A percentile compares a stretch with the other conserved stretches of the same genome.
These are phyloP conservation scores for Flexamia atlantica DNA, from an alignment of 2,888 invertebrate genomes.

Conservation along the genomic window DNA sequence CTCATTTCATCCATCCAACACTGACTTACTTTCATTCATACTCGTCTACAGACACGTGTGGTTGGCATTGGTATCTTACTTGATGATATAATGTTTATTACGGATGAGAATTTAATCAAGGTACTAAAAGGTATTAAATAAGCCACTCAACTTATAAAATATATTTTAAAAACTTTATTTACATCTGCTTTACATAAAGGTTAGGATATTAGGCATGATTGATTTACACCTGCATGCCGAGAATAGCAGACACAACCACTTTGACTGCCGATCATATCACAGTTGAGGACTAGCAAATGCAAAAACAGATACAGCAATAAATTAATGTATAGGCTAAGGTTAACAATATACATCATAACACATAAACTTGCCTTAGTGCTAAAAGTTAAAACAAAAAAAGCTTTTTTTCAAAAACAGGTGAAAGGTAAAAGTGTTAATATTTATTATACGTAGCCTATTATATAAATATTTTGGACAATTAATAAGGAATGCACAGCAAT, in stretches of 20 bases:
- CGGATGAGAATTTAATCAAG: no score
- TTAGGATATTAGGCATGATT: slow-evolving; percentile 23
- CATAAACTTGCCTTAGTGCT: neutral
- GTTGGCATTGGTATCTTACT: no score
- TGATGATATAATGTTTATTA: no score
- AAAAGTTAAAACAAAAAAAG: neutral
- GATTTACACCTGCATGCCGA: slow-evolving; percentile 12
- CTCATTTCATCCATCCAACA: no score
- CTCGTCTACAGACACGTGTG: no score
- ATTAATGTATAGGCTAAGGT: neutral
- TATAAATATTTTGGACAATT: no score
- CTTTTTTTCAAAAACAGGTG: neutral
- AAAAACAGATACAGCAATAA: slow-evolving; percentile 24
- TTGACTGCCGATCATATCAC: slow-evolving; percentile 6
- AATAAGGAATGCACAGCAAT: no score
- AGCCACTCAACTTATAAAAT: slow-evolving; percentile 13
- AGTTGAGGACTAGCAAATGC: slow-evolving; percentile 37
- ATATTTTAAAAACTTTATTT: slow-evolving; percentile 54
- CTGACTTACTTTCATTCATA: no score
- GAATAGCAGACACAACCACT: slow-evolving; percentile 38
- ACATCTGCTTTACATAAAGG: slow-evolving; percentile 45
- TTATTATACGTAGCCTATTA: no score
- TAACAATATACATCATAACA: neutral
- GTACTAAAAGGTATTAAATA: neutral
- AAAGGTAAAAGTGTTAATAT: no score